Evolutionary conservation across 2,797 vertebrate genomes (phyloP).

Genomic region (Eulemur mongoz): DNA sequence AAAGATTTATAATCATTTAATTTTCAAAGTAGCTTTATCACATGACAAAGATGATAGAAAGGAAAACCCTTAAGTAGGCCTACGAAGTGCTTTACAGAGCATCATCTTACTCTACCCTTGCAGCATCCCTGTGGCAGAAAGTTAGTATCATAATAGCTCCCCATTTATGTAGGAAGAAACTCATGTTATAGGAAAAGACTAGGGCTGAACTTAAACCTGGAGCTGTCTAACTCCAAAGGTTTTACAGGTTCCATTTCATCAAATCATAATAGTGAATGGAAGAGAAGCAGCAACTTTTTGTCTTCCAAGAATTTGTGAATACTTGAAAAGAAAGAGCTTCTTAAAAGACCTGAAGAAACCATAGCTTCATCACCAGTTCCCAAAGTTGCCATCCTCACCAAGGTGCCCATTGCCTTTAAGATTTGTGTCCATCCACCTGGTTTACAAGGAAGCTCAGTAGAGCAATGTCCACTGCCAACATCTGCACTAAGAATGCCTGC

Average conservation of each 20-base stretch:
- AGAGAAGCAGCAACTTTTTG: neutral
- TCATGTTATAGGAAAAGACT: neutral
- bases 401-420: neutral
- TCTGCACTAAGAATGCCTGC: constrained; percentile 37
- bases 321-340: neutral
- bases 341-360: neutral
- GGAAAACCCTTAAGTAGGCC: neutral
- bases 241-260: neutral
- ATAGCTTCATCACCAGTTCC: neutral
- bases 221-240: neutral
- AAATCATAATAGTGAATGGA: neutral
- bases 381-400: rapidly evolving
- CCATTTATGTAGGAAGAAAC: neutral
- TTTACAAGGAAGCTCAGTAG: neutral
- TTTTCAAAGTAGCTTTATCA: neutral
- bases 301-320: neutral
- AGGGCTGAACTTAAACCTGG: neutral
- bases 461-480: neutral
- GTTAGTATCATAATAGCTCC: neutral
- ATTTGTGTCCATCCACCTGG: neutral
- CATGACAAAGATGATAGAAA: neutral
- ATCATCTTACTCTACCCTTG: neutral
- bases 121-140: neutral
- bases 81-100: neutral
- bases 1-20: neutral